Conservation (phyloP, 2,888 invertebrate species). For the Diarsia rubi region DNA sequence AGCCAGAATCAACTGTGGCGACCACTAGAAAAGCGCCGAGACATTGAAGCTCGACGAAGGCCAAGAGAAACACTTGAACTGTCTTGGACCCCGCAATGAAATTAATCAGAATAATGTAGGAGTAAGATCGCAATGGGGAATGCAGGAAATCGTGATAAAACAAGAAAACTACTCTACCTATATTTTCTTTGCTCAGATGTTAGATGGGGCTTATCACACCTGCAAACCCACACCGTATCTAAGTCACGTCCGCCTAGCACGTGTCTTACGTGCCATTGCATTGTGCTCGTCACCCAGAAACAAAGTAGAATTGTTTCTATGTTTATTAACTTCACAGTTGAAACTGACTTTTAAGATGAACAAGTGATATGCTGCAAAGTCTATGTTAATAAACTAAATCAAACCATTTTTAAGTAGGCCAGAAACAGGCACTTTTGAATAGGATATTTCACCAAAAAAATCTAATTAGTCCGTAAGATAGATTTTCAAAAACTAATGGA, state of each 20-base stretch:
- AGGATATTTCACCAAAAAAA: too few species aligned
- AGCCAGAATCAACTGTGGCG: too few species aligned
- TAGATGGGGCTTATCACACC: background rate
- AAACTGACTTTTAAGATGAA: background rate
- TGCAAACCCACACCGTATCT: slow-evolving; percentile 4
- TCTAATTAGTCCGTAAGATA: too few species aligned
- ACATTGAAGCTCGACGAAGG: too few species aligned
- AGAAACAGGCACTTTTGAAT: too few species aligned
- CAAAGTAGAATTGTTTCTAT: slow-evolving; percentile 23
- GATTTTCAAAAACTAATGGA: too few species aligned
- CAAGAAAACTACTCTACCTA: background rate
- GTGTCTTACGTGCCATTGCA: slow-evolving; percentile 27
- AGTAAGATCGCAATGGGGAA: background rate
- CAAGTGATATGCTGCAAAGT: background rate
- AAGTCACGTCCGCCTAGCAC: slow-evolving; percentile 34
- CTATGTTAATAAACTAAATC: background rate
- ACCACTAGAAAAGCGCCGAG: too few species aligned
- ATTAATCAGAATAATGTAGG: too few species aligned
- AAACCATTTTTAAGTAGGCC: too few species aligned
- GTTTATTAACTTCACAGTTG: background rate
- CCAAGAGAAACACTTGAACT: too few species aligned
- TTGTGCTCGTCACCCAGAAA: slow-evolving; percentile 21
- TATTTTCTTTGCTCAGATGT: background rate
- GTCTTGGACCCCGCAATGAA: too few species aligned
- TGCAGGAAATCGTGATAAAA: background rate